Conservation (phyloP, 2,888 invertebrate genomes). For the Rhyacophila evoluta region DNA sequence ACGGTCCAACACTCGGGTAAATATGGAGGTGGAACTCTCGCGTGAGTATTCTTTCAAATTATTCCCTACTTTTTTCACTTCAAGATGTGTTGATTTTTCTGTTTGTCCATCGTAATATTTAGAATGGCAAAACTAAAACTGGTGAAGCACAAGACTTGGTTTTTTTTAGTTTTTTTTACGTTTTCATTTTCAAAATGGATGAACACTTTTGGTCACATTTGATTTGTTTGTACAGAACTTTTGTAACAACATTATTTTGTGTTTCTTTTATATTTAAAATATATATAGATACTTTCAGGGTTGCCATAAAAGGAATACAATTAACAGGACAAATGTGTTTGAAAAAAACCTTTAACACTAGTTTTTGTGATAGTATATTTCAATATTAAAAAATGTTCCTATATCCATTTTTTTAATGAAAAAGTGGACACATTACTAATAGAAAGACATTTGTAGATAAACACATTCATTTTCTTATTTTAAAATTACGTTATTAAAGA, state of each 20-base stretch:
- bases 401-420: background rate
- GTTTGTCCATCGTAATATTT: background rate
- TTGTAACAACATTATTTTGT: no score
- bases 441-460: background rate
- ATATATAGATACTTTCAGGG: no score
- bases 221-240: no score
- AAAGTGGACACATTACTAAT: background rate
- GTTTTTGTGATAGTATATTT: no score
- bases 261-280: no score
- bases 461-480: background rate
- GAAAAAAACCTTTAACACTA: no score
- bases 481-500: background rate
- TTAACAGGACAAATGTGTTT: no score
- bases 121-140: background rate
- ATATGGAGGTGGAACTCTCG: conserved; percentile 90
- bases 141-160: background rate
- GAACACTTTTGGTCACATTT: no score
- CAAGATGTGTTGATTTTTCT: background rate
- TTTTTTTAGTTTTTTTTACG: background rate
- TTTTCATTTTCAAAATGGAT: background rate
- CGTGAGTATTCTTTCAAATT: conserved; percentile 78
- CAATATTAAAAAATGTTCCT: no score
- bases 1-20: conserved; percentile 81
- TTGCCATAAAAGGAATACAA: no score
- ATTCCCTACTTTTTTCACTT: background rate